Base-by-base conservation (phyloP, 1,140 invertebrate species). In the Rhagoletis pomonella region DNA sequence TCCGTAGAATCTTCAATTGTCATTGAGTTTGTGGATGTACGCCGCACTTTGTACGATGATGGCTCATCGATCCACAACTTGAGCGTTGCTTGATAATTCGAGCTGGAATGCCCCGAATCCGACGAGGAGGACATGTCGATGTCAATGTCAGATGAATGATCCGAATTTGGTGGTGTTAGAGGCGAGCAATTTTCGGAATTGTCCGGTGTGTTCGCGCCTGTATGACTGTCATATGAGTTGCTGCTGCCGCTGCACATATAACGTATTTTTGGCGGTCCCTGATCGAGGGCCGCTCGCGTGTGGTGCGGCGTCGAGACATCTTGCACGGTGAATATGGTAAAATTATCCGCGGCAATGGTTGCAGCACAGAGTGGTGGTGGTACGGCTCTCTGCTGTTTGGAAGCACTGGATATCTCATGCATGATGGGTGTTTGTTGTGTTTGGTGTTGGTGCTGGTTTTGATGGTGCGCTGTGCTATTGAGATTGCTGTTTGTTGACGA, bases 141-240 rank as follows among this genome's bases (percentile, higher is more conserved):
- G 89, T 96, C 96, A 39, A 95, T 94, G 88, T 96, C 96, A 50
- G 96, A 96, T 89, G 95, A 96, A 91, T 96, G 96, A 88, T 96
- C 96, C 2, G 96, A 96, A 3, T 95, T 95, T 3, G 96, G 95
- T 9, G 96, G 96, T 58, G 96, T 96, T 2, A 96, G 89, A 0
- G 95, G 95, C 50, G 93, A 93, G 86, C 92, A 93, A 67, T 90
- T 91, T 93, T 93, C 87, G 69, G 91, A 88, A 77, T 87, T 59
- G 7, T 62, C 67, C 6, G 73, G 47, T 9, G 73, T 73, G 42
- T 73, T 73, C n/a, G 77, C 42, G 77, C 88, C 86, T n/a, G 14
- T 44, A n/a, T 87, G 60, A 50, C 62, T 67, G 73, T 92, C 90
- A 85, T 91, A 91, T 10, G 90, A 92, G 64, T 89, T 91, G 50